Evolutionary conservation across 2,888 invertebrate species (phyloP).

Genomic region (Leptopilina myrica): DNA sequence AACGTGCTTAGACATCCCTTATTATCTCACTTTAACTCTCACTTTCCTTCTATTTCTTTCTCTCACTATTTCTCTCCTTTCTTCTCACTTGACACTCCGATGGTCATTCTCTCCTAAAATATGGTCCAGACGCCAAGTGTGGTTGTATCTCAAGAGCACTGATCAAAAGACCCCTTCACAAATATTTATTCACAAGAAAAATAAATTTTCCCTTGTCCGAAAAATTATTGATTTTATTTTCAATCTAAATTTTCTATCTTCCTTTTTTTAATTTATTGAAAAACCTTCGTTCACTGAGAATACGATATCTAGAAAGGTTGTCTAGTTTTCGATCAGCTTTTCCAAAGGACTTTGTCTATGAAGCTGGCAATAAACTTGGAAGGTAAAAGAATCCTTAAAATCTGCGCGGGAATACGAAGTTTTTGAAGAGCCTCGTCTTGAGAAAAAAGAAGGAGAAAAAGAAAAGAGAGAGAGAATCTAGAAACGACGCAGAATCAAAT

Average conservation of each 20-base stretch:
- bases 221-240: no score
- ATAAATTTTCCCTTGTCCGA: background rate
- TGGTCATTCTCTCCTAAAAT: slow-evolving; percentile 66
- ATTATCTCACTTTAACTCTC: slow-evolving; percentile 61
- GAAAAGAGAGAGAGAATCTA: slow-evolving; percentile 48
- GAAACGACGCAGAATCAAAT: slow-evolving; percentile 66
- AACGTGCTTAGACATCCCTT: slow-evolving; percentile 75
- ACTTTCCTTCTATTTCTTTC: slow-evolving; percentile 39
- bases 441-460: slow-evolving; percentile 47
- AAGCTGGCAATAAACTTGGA: slow-evolving; percentile 56
- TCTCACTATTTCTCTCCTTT: slow-evolving; percentile 46
- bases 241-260: no score
- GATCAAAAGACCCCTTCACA: background rate
- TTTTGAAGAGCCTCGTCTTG: slow-evolving; percentile 51
- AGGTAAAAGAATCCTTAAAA: slow-evolving; percentile 60
- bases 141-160: slow-evolving; percentile 18
- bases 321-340: slow-evolving; percentile 36
- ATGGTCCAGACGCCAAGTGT: slow-evolving; percentile 45
- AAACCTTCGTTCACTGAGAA: no score
- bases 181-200: background rate
- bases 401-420: slow-evolving; percentile 52
- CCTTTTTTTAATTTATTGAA: background rate
- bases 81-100: slow-evolving; percentile 56
- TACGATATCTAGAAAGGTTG: no score
- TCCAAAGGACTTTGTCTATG: slow-evolving; percentile 49